Evolutionary conservation across 2,888 invertebrate genomes (phyloP).

Genomic region (Timandra comae): DNA sequence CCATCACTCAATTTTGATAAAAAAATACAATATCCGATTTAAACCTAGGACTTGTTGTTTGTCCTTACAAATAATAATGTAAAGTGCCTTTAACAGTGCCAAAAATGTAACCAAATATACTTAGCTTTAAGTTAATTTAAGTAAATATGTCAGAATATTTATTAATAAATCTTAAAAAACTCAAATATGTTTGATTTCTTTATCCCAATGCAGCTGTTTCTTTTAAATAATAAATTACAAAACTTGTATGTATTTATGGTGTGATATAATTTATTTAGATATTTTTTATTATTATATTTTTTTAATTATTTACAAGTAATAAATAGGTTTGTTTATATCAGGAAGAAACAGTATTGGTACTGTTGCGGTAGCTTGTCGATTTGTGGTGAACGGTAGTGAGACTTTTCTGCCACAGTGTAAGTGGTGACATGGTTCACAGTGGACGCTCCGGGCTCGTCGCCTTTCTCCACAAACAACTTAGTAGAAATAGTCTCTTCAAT

Average conservation of each 20-base stretch:
- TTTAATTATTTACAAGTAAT: constrained; percentile 12
- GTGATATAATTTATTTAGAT: constrained; percentile 13
- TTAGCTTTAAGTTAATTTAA: constrained; percentile 12
- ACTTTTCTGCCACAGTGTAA: constrained; percentile 59
- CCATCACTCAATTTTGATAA: too few relatives aligned
- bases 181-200: too few relatives aligned
- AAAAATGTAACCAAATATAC: constrained; percentile 19
- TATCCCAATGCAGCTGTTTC: neutral
- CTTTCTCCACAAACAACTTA: constrained; percentile 52
- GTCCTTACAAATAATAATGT: too few relatives aligned
- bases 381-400: constrained; percentile 56
- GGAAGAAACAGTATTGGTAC: constrained; percentile 59
- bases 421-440: constrained; percentile 64
- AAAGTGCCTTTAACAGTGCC: constrained; percentile 8
- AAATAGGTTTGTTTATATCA: constrained; percentile 36
- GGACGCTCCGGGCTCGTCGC: constrained; percentile 51
- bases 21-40: too few relatives aligned
- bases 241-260: too few relatives aligned
- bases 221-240: too few relatives aligned
- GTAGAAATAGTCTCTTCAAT: constrained; percentile 60
- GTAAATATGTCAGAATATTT: constrained; percentile 47
- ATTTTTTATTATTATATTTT: constrained; percentile 8
- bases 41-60: too few relatives aligned
- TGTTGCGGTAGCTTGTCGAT: constrained; percentile 59
- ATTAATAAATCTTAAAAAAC: constrained; percentile 42